Percentiles rank a stretch among this genome's conserved stretches.
Conservation (phyloP, 2,113 vertebrate genomes). For the Psilopsiagon aurifrons region DNA sequence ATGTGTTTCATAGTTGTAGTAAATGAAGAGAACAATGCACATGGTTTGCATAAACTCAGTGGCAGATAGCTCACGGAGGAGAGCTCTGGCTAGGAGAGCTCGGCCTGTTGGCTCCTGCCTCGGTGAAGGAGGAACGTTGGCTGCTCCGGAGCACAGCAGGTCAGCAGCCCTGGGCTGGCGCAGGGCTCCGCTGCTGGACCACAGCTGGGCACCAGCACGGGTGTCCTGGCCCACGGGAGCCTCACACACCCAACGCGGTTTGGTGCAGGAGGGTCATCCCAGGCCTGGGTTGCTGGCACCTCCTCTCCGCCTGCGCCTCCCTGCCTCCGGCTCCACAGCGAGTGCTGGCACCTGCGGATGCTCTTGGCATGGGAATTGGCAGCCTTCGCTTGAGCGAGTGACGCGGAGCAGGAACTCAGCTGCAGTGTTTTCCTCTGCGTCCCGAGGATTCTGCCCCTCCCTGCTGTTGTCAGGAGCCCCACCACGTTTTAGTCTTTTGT, state of each 20-base stretch:
- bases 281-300: background rate
- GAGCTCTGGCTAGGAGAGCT: background rate
- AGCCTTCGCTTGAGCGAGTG: fast-evolving
- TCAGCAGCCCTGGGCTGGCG: background rate
- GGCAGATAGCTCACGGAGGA: background rate
- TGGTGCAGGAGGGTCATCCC: background rate
- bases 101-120: background rate
- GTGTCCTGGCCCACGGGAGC: fast-evolving
- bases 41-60: fast-evolving
- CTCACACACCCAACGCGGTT: background rate
- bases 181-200: background rate
- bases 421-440: background rate
- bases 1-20: fast-evolving
- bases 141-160: background rate
- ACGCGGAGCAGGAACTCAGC: background rate
- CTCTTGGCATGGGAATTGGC: background rate
- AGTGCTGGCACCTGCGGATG: background rate
- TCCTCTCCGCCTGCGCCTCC: background rate
- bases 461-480: background rate
- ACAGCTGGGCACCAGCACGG: background rate
- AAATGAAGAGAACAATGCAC: fast-evolving
- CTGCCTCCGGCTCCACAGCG: background rate
- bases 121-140: background rate
- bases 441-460: background rate
- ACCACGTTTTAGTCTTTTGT: fast-evolving